Evolutionary conservation across 92 coral and sea anemone species (phyloP).

Genomic region (Montipora capitata): DNA sequence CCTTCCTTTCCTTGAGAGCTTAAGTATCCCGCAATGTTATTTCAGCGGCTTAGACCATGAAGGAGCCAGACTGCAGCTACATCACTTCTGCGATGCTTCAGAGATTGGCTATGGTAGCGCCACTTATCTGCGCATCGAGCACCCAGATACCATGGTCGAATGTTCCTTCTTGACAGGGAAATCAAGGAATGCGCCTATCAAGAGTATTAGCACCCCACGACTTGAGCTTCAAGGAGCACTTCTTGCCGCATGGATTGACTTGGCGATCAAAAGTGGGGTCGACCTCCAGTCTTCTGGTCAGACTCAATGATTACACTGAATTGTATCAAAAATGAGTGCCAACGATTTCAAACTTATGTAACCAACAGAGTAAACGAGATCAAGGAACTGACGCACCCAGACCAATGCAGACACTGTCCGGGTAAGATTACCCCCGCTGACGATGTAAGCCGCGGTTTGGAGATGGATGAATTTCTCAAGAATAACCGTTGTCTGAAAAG

Average conservation of each 20-base stretch:
- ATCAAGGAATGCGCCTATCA: constrained; percentile 76
- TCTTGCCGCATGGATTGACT: constrained; percentile 62
- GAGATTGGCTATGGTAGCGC: constrained; percentile 74
- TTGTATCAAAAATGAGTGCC: constrained; percentile 64
- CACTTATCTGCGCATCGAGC: constrained; percentile 61
- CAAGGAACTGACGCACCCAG: constrained; percentile 57
- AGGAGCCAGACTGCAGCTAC: constrained; percentile 55
- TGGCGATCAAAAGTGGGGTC: constrained; percentile 33
- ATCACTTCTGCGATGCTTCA: constrained; percentile 66
- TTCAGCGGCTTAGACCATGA: constrained; percentile 38
- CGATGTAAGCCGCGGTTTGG: constrained; percentile 74
- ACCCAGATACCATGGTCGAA: constrained; percentile 52
- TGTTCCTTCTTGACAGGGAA: constrained; percentile 81
- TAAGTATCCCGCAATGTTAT: neutral
- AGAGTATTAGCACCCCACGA: constrained; percentile 69
- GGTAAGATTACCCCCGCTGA: constrained; percentile 80
- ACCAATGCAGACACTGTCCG: constrained; percentile 83
- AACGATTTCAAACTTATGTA: constrained; percentile 80
- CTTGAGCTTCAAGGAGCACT: constrained; percentile 84
- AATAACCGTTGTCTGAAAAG: constrained; percentile 77
- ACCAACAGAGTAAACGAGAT: constrained; percentile 78
- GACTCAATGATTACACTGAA: too few relatives aligned
- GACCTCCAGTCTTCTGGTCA: constrained; percentile 49
- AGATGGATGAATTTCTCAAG: constrained; percentile 57
- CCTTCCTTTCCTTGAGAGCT: neutral